Percentiles rank a stretch among this genome's conserved stretches.
Evolutionary conservation across 2,113 vertebrate genomes (phyloP).

Genomic region (Erythrocercus mccallii): DNA sequence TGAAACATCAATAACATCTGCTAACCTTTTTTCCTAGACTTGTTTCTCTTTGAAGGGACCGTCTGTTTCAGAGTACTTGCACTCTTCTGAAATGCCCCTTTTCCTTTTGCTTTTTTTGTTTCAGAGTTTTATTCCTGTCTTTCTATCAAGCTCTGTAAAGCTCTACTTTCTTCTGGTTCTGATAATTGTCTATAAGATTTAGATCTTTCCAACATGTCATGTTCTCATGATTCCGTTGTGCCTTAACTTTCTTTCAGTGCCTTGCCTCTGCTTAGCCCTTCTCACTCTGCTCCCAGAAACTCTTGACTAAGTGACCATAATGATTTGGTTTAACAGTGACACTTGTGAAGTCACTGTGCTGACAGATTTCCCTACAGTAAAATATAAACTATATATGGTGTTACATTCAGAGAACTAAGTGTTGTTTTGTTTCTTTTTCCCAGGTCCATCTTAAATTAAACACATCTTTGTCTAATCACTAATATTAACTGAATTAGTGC

Average conservation of each 20-base stretch:
- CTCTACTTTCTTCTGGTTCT: background rate
- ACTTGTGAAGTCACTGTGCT: background rate
- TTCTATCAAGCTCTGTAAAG: background rate
- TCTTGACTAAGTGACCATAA: background rate
- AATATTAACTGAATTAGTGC: background rate
- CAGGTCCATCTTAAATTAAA: background rate
- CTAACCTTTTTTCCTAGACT: background rate
- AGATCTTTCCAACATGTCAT: background rate
- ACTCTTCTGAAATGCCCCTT: background rate
- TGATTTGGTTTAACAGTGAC: background rate
- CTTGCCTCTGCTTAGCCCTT: background rate
- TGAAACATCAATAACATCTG: conserved; percentile 24
- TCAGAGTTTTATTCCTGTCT: background rate
- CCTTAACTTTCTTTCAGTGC: background rate
- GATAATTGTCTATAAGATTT: background rate
- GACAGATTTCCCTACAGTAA: background rate
- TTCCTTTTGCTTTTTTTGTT: background rate
- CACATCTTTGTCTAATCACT: background rate
- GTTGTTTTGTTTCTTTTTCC: background rate
- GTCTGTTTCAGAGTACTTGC: conserved; percentile 29
- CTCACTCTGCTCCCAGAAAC: background rate
- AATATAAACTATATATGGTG: background rate
- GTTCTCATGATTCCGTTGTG: background rate
- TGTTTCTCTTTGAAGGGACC: background rate
- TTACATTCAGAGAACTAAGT: background rate